A percentile compares a stretch with the other conserved stretches of the same genome.
Evolutionary conservation across 2,888 invertebrate species (phyloP).

Genomic region (Polymixis lichenea): DNA sequence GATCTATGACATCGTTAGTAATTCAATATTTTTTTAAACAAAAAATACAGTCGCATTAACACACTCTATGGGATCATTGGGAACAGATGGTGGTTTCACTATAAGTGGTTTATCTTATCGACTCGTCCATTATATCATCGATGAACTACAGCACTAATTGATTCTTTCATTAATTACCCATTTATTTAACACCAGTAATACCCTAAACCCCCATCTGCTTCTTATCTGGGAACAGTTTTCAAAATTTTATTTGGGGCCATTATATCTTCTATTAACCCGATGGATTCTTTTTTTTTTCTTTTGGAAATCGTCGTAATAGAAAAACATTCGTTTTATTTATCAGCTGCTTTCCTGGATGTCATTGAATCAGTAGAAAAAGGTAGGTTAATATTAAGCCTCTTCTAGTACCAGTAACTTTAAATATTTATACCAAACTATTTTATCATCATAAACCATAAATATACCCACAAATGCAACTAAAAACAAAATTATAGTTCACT

Average conservation of each 20-base stretch:
- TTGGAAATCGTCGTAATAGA: background rate
- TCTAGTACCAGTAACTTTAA: background rate
- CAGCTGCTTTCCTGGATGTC: slow-evolving; percentile 18
- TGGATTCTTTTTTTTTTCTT: slow-evolving; percentile 2
- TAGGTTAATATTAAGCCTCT: background rate
- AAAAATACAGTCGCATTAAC: slow-evolving; percentile 66
- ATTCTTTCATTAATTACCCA: slow-evolving; percentile 72
- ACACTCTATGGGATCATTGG: slow-evolving; percentile 54
- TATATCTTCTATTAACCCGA: slow-evolving; percentile 35
- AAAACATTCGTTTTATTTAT: background rate
- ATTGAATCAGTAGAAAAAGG: slow-evolving; percentile 17
- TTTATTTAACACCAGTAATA: slow-evolving; percentile 60
- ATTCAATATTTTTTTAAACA: slow-evolving; percentile 66
- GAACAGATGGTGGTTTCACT: slow-evolving; percentile 73
- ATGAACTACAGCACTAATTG: slow-evolving; percentile 75
- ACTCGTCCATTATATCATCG: slow-evolving; percentile 71
- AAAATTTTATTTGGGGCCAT: slow-evolving; percentile 30
- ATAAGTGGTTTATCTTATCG: slow-evolving; percentile 76
- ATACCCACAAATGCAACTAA: background rate
- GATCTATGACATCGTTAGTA: slow-evolving; percentile 67
- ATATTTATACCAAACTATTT: background rate
- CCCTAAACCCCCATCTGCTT: slow-evolving; percentile 58
- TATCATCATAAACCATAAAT: background rate
- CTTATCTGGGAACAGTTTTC: slow-evolving; percentile 39
- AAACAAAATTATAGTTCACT: background rate